Conservation (phyloP, 1,140 invertebrate genomes). For the Brachionus manjavacas region DNA sequence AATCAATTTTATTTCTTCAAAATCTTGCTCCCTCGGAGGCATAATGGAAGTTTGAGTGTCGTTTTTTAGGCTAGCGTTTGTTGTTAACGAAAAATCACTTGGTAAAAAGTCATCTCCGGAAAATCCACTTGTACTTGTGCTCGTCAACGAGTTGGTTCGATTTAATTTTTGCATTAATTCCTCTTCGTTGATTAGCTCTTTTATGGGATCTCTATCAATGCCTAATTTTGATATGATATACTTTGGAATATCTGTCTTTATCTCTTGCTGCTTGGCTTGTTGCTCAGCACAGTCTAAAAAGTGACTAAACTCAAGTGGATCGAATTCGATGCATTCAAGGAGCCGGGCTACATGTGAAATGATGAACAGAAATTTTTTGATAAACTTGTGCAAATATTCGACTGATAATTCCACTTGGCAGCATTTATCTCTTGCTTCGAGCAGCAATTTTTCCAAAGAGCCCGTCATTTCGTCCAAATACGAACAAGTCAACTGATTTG, state of each 20-base stretch:
- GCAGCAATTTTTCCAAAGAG: constrained; percentile 80
- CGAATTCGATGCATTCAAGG: constrained; percentile 97
- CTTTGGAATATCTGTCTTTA: constrained; percentile 76
- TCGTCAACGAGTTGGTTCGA: neutral
- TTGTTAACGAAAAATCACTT: neutral
- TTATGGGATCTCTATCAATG: constrained; percentile 84
- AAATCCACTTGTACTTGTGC: constrained; percentile 16
- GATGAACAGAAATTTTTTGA: constrained; percentile 84
- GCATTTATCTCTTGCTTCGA: constrained; percentile 62
- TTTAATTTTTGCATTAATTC: neutral
- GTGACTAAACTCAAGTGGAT: constrained; percentile 97
- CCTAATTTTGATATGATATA: constrained; percentile 96
- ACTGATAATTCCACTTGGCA: neutral
- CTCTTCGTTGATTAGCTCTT: constrained; percentile 51
- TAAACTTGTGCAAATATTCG: constrained; percentile 48
- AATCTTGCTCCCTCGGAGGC: constrained; percentile 83
- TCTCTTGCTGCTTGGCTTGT: constrained; percentile 69
- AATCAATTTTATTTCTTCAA: constrained; percentile 92
- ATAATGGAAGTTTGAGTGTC: neutral
- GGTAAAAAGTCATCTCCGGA: neutral
- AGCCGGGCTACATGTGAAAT: constrained; percentile 92
- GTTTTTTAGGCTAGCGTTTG: constrained; percentile 47
- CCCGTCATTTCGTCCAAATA: constrained; percentile 96
- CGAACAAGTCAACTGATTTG: constrained; percentile 82
- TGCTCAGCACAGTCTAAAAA: constrained; percentile 95